phyloP scores from a whole-genome alignment of 2,113 vertebrate species.

The Poeciliopsis occidentalis region DNA sequence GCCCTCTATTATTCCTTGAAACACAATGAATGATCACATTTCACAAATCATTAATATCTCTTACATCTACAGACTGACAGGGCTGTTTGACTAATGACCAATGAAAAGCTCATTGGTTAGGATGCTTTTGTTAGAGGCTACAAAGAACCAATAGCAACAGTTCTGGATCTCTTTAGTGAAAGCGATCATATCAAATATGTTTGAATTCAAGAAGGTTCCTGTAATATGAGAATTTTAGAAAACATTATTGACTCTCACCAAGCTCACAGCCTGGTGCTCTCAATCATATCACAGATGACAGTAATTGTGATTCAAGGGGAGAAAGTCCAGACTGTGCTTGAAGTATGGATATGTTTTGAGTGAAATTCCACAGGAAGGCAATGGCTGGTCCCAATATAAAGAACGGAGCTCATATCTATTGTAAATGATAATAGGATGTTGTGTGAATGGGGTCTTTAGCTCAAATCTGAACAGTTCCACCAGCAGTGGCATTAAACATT shows the following conservation, averaged over 20 bases:
- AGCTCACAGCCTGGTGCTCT: not conserved
- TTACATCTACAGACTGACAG: conserved; percentile 29
- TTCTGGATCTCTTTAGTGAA: not conserved
- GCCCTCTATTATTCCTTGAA: not conserved
- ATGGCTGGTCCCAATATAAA: too few species aligned
- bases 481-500: too few species aligned
- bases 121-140: conserved; percentile 4
- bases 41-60: conserved; percentile 35
- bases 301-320: too few species aligned
- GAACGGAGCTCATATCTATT: too few species aligned
- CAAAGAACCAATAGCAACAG: conserved; percentile 9
- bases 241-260: not conserved
- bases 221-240: not conserved
- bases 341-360: too few species aligned
- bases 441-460: too few species aligned
- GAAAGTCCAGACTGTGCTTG: too few species aligned
- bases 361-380: too few species aligned
- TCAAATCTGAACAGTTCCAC: too few species aligned
- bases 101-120: conserved; percentile 28
- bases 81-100: conserved; percentile 31
- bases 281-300: too few species aligned
- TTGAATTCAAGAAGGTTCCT: not conserved
- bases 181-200: not conserved
- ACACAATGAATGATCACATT: conserved; percentile 18
- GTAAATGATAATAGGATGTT: too few species aligned